Base-by-base conservation (phyloP, 2,797 vertebrate species). In the Mico argentatus region DNA sequence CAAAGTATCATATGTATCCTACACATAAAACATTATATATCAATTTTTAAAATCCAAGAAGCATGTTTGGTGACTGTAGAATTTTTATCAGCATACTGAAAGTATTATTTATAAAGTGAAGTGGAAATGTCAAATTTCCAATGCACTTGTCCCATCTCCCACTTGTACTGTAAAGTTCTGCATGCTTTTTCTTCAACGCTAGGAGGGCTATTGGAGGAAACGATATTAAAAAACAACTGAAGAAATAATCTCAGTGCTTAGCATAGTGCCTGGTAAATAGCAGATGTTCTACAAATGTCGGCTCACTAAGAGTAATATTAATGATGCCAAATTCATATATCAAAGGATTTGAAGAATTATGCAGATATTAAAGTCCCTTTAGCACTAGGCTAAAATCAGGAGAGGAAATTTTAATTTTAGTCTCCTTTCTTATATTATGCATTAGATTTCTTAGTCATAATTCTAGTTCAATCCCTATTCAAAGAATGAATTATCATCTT, bases 401-500 rank as follows among this genome's bases (percentile, higher is more conserved):
- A 79, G 22, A 70, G 64, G 61, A 67, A 67, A 85, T 67, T 91
- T 85, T 73, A 57, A 90, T 82, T 50, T 85, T 64, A 85, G 27
- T 72, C 57, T 87, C 26, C 52, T 96, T 87, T 83, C 24, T 91
- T 89, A 89, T 26, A 73, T 72, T 83, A 93, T 46, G 33, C 91
- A n/a, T n/a, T 90, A 76, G 57, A 90, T 82, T 96, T 90, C 76
- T 96, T 73, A 93, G 73, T 86, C 52, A 57, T 64, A 95, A 84
- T 87, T 96, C 24, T 92, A 93, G n/a, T 90, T 95, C 48, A 87
- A 52, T 46, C 10, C 19, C 17, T 80, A 41, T 50, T 94, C 44
- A 96, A 90, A 95, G 50, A 97, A 84, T 33, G 59, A 86, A 93
- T 90, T 94, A 17, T 93, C 75, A 95, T 81, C 19, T 33, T 76